phyloP scores from a whole-genome alignment of 2,113 vertebrate genomes.

The Prietella phreatophila region DNA sequence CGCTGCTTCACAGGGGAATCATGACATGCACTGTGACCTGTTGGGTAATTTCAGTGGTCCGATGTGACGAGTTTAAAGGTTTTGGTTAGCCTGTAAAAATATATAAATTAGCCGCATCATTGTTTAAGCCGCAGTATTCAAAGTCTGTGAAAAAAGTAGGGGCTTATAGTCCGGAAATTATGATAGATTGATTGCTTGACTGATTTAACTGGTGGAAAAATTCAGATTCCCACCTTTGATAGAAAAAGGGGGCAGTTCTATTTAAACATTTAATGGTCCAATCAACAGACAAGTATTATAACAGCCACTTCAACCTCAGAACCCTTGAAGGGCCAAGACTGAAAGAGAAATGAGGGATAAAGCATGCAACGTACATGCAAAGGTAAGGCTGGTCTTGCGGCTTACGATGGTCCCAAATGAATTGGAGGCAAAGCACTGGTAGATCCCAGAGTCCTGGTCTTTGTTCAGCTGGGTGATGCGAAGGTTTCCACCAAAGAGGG shows the following conservation, averaged over 20 bases:
- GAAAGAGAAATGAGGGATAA: constrained; percentile 36
- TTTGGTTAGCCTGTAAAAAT: no score
- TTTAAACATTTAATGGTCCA: neutral
- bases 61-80: no score
- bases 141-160: no score
- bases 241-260: neutral
- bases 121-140: no score
- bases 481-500: constrained; percentile 86
- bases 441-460: constrained; percentile 85
- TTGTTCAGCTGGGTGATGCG: constrained; percentile 88
- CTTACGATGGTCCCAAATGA: constrained; percentile 90
- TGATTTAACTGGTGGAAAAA: neutral
- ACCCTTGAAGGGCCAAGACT: neutral
- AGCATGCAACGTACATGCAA: constrained; percentile 86
- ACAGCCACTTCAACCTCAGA: no score
- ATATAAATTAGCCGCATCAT: no score
- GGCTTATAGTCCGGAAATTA: no score
- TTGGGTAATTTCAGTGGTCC: no score
- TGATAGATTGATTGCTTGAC: neutral
- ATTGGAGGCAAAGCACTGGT: constrained; percentile 94
- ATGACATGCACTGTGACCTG: no score
- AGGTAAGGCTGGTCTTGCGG: constrained; percentile 89
- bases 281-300: neutral
- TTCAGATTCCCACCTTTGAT: neutral
- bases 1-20: no score